These are phyloP conservation scores for Oligia strigilis DNA, from an alignment of 2,888 invertebrate species.

Conservation along the genomic window DNA sequence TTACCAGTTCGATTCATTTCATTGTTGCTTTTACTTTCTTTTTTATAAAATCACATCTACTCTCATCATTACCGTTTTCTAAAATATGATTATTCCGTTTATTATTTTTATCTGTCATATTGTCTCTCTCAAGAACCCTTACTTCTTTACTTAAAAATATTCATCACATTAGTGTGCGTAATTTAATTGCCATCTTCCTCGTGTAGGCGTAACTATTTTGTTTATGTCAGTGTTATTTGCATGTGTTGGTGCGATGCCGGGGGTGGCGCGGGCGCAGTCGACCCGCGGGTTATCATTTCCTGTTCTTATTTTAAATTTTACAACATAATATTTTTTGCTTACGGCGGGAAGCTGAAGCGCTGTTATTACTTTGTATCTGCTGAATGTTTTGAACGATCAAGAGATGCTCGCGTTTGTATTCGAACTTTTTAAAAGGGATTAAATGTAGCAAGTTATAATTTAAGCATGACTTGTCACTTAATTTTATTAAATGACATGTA, in stretches of 20 bases:
- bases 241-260: slow-evolving; percentile 71
- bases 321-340: slow-evolving; percentile 86
- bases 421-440: background rate
- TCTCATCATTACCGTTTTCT: background rate
- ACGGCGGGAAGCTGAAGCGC: slow-evolving; percentile 75
- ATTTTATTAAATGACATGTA: slow-evolving; percentile 9
- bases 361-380: slow-evolving; percentile 64
- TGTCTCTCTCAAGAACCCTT: background rate
- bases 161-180: slow-evolving; percentile 45
- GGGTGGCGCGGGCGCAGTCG: slow-evolving; percentile 80
- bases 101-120: background rate
- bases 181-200: slow-evolving; percentile 71
- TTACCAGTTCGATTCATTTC: background rate
- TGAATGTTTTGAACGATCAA: slow-evolving; percentile 29
- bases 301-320: slow-evolving; percentile 89
- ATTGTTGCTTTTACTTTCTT: background rate
- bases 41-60: background rate
- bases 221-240: slow-evolving; percentile 70
- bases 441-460: background rate
- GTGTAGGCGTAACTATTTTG: slow-evolving; percentile 64
- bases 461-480: background rate
- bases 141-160: slow-evolving; percentile 19
- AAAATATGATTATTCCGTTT: background rate
- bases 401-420: background rate
- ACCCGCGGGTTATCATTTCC: slow-evolving; percentile 90